Percentiles rank a stretch among this genome's conserved stretches.
These are phyloP conservation scores for Erinaceus europaeus DNA, from an alignment of 2,113 vertebrate genomes.

Conservation along the genomic window DNA sequence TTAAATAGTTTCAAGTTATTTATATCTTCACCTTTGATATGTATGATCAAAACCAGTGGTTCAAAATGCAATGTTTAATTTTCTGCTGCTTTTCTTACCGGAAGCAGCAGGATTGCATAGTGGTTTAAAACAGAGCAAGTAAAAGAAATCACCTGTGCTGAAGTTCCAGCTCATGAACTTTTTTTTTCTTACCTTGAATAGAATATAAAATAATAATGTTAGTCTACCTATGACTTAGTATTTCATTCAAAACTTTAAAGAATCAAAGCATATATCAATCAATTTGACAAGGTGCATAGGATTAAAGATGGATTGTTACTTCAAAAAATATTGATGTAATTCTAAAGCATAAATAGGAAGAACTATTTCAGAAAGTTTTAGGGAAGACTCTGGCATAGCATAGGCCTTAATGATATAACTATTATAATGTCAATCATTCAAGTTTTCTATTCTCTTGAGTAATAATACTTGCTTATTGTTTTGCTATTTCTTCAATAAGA, in stretches of 20 bases:
- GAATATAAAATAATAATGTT: no score
- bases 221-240: background rate
- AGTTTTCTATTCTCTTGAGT: background rate
- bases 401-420: background rate
- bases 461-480: background rate
- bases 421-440: background rate
- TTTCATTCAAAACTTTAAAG: background rate
- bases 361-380: background rate
- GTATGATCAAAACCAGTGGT: background rate
- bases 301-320: no score
- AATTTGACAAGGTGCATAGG: no score
- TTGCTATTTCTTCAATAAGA: background rate
- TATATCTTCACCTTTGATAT: constrained; percentile 43
- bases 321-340: no score
- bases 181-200: background rate
- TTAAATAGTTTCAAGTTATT: constrained; percentile 68
- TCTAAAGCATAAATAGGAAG: no score
- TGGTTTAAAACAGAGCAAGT: background rate
- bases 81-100: background rate
- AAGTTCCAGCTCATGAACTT: background rate
- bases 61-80: background rate
- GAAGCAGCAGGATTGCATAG: background rate
- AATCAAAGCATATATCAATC: background rate
- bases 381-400: background rate
- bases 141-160: background rate